These are phyloP conservation scores for Caenorhabditis wallacei DNA, from an alignment of 2,888 invertebrate genomes.

Conservation along the genomic window DNA sequence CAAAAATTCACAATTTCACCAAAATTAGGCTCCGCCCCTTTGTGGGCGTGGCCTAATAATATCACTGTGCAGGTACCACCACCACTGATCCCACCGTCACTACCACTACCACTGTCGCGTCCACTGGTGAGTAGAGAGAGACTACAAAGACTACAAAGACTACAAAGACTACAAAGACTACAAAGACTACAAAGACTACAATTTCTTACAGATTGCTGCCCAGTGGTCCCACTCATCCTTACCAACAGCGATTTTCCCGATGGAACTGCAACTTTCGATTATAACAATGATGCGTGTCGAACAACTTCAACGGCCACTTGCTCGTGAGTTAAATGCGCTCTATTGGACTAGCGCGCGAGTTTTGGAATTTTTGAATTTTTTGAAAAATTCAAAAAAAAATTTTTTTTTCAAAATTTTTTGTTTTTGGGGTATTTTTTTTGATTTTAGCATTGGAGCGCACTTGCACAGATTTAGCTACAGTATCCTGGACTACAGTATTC, in stretches of 20 bases:
- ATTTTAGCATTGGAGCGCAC: too few species aligned
- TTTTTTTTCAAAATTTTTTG: neutral
- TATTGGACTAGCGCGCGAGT: neutral
- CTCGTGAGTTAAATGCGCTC: conserved; percentile 57
- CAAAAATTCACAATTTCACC: too few species aligned
- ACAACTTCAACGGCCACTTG: conserved; percentile 64
- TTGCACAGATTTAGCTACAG: too few species aligned
- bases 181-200: neutral
- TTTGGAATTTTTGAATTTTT: neutral
- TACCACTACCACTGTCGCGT: conserved; percentile 33
- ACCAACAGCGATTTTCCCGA: conserved; percentile 61
- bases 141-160: neutral
- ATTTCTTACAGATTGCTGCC: conserved; percentile 67
- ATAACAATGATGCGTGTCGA: conserved; percentile 68
- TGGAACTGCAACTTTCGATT: conserved; percentile 69
- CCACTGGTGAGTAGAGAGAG: conserved; percentile 32
- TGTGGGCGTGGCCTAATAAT: neutral
- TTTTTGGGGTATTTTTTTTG: neutral
- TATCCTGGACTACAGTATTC: neutral
- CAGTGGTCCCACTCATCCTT: conserved; percentile 54
- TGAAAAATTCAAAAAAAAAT: neutral
- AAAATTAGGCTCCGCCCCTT: too few species aligned
- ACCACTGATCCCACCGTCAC: neutral
- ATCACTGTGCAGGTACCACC: conserved; percentile 27
- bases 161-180: neutral